These are phyloP conservation scores for Mya arenaria DNA, from an alignment of 1,140 invertebrate species.

Conservation along the genomic window DNA sequence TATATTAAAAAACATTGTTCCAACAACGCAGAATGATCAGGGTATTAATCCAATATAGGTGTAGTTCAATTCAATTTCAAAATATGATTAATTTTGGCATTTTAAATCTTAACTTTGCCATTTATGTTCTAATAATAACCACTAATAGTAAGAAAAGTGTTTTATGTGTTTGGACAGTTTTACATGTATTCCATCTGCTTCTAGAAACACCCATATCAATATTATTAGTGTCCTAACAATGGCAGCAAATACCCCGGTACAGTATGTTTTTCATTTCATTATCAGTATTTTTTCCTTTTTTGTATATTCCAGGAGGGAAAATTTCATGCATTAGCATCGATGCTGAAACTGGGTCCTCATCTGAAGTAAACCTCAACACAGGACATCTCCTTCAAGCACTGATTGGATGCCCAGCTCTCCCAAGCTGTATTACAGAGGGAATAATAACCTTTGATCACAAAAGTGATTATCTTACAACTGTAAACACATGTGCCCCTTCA, in stretches of 20 bases:
- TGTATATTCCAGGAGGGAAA: not conserved
- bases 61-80: too few species aligned
- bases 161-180: too few species aligned
- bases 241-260: not conserved
- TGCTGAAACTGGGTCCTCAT: not conserved
- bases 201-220: too few species aligned
- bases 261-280: not conserved
- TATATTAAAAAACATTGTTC: too few species aligned
- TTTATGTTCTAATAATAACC: too few species aligned
- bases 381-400: not conserved
- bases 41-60: too few species aligned
- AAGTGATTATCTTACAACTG: not conserved
- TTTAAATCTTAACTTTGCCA: too few species aligned
- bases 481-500: constrained; percentile 22
- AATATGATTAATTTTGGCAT: too few species aligned
- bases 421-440: constrained; percentile 1
- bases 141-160: too few species aligned
- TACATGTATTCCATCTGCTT: too few species aligned
- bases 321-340: not conserved
- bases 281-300: not conserved
- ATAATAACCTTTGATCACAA: constrained; percentile 26
- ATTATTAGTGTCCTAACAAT: not conserved
- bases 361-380: not conserved
- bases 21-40: too few species aligned
- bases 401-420: not conserved